A percentile compares a stretch with the other conserved stretches of the same genome.
phyloP scores from a whole-genome alignment of 2,888 invertebrate genomes.

The Campoplex nolae region DNA sequence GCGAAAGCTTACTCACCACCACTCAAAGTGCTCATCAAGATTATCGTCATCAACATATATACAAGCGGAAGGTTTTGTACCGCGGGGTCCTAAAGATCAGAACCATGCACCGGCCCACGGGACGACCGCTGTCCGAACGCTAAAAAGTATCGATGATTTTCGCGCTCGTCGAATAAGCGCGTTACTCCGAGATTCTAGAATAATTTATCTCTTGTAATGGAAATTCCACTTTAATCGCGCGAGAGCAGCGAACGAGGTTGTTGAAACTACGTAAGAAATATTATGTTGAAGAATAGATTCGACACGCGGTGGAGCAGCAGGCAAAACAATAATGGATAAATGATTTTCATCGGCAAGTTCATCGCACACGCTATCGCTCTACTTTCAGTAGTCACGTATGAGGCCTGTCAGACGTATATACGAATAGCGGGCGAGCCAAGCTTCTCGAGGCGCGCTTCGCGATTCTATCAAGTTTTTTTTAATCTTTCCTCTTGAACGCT shows the following conservation, averaged over 20 bases:
- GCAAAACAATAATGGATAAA: constrained; percentile 6
- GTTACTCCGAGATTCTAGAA: neutral
- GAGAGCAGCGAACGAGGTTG: too few species aligned
- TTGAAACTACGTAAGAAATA: too few species aligned
- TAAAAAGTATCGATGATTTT: constrained; percentile 48
- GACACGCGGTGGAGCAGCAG: neutral
- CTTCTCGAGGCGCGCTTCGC: neutral
- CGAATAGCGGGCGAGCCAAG: neutral
- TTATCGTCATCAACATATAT: neutral
- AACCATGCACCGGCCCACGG: too few species aligned
- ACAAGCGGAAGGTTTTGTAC: neutral
- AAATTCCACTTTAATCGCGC: neutral
- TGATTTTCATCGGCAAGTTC: constrained; percentile 9
- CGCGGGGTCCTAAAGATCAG: too few species aligned
- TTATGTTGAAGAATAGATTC: neutral
- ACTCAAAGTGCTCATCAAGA: neutral
- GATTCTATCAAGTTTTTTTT: constrained; percentile 32
- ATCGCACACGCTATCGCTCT: constrained; percentile 5
- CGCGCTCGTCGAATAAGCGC: constrained; percentile 1
- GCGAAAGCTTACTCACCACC: neutral
- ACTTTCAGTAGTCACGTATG: constrained; percentile 24
- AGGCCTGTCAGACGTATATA: constrained; percentile 21
- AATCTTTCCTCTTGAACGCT: constrained; percentile 15
- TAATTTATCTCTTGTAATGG: neutral
- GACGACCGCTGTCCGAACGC: neutral